A percentile compares a stretch with the other conserved stretches of the same genome.
These are phyloP conservation scores for Myiozetetes cayanensis DNA, from an alignment of 2,113 vertebrate genomes.

Conservation along the genomic window DNA sequence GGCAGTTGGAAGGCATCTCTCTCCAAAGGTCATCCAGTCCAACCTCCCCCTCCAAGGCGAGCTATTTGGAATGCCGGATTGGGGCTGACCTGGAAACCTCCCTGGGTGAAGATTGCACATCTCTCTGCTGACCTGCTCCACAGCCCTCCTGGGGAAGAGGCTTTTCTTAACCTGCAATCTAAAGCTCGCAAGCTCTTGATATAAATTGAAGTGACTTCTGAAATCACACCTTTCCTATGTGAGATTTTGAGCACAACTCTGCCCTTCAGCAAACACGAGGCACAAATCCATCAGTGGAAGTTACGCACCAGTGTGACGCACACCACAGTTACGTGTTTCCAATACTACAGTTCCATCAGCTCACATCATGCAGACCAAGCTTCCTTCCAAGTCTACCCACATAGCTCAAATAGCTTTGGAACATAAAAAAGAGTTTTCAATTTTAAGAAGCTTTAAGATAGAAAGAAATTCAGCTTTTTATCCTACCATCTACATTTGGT, in stretches of 20 bases:
- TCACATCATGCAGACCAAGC: background rate
- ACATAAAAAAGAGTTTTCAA: background rate
- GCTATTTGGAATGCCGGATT: background rate
- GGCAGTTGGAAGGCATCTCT: background rate
- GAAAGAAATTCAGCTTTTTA: background rate
- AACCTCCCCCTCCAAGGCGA: background rate
- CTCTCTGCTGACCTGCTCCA: background rate
- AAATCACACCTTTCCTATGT: background rate
- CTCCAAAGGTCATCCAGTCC: background rate
- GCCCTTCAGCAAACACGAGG: background rate
- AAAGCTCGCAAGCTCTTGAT: background rate
- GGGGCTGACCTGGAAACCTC: background rate
- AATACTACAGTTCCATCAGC: background rate
- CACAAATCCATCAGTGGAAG: background rate
- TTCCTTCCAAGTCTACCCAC: slow-evolving; percentile 8
- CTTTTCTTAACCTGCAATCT: background rate
- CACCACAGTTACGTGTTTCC: background rate
- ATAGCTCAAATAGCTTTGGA: background rate
- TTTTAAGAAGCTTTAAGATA: background rate
- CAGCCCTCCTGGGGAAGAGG: background rate
- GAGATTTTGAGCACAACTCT: background rate
- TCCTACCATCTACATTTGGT: background rate
- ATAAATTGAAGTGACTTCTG: background rate
- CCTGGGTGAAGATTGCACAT: accelerated
- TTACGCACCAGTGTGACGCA: background rate